Percentiles rank a stretch among this genome's conserved stretches.
phyloP scores from a whole-genome alignment of 2,888 invertebrate species.

The Pachycephus smyrnensis region DNA sequence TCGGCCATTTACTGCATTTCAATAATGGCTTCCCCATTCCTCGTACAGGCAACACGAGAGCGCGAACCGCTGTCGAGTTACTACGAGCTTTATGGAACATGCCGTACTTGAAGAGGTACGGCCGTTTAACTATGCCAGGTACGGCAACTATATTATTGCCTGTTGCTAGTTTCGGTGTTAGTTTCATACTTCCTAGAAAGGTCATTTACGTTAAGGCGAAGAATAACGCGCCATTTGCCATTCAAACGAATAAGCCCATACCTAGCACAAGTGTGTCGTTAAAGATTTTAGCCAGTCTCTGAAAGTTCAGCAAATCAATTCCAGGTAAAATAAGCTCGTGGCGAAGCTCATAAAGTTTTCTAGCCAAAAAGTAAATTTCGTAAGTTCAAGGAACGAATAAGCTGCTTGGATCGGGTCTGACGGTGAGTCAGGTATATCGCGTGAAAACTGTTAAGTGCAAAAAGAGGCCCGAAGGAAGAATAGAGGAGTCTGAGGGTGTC shows the following conservation, averaged over 20 bases:
- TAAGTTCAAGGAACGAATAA: background rate
- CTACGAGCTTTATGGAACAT: constrained; percentile 45
- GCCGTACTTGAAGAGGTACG: constrained; percentile 39
- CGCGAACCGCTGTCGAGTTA: constrained; percentile 45
- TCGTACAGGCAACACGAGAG: constrained; percentile 35
- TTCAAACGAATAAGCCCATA: background rate
- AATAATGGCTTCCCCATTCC: constrained; percentile 47
- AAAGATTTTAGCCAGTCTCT: background rate
- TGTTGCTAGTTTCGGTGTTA: constrained; percentile 13
- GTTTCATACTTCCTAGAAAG: constrained; percentile 15
- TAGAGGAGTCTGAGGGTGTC: background rate
- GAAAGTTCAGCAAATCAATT: background rate
- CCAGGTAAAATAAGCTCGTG: background rate
- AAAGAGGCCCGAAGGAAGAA: background rate
- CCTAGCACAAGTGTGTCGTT: background rate
- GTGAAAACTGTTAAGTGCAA: background rate
- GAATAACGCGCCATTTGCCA: background rate
- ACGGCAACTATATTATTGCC: constrained; percentile 40
- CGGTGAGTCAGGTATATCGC: background rate
- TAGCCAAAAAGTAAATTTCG: background rate
- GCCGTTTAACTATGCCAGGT: constrained; percentile 43
- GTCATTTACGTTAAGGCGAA: constrained; percentile 18
- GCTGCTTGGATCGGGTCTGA: background rate
- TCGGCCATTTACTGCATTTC: constrained; percentile 52
- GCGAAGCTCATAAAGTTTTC: background rate